Evolutionary conservation across 2,113 vertebrate species (phyloP), one percentile per base, ranked within the genome.

Genomic region (Climacteris rufus): DNA sequence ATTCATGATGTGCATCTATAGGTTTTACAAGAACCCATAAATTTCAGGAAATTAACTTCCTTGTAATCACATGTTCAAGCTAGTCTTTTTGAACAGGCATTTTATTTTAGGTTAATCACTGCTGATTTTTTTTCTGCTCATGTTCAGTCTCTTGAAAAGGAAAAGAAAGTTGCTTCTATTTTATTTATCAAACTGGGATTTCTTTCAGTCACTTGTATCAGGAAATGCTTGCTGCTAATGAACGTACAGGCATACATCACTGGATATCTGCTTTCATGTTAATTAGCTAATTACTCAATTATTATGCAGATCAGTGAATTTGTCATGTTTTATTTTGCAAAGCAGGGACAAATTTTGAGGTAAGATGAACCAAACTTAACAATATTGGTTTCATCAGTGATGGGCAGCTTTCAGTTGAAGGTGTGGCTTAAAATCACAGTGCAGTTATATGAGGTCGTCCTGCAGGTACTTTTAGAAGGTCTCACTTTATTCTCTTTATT

Each of bases 41-140:
- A 97, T 97, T 91, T 80, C 93, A 93, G 95, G 93, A 97, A 97
- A 97, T 97, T 97, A 97, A 93, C 79, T 95, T 83, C 60, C 63
- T 87, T 47, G 15, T 96, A 79, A 95, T 93, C 39, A 56, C 20
- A 16, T 83, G 71, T 87, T 93, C 35, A 59, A 53, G 77, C 61
- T 50, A 85, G 57, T 18, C 50, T 83, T 91, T 87, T 69, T 82
- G 80, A 91, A 78, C 60, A 60, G 89, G 75, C 53, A 4, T 83
- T 74, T 86, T 94, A 68, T 79, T 96, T 93, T 77, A 92, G 56
- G 59, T 89, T 97, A 95, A 92, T 95, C 76, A 64, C 68, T 82
- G 57, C 57, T 85, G 81, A 35, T 59, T 90, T 75, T 64, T 91
- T 71, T 71, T 12, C 35, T 40, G 31, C 93, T 88, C 7, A 4